Percentiles rank a stretch among this genome's conserved stretches.
phyloP scores from a whole-genome alignment of 1,140 invertebrate genomes.

The Trachymyrmex cornetzi region DNA sequence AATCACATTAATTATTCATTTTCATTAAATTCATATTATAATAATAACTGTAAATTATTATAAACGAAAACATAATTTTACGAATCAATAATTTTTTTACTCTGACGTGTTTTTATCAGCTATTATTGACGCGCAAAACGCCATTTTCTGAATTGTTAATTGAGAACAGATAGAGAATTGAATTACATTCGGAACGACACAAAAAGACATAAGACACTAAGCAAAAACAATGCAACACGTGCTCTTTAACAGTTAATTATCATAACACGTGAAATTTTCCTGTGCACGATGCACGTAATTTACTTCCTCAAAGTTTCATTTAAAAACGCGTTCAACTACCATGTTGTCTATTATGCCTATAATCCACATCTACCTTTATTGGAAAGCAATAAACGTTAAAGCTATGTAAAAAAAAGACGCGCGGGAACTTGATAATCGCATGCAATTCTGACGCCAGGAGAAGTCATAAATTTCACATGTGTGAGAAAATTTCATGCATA shows the following conservation, averaged over 20 bases:
- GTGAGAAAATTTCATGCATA: background rate
- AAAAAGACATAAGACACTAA: background rate
- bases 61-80: slow-evolving; percentile 5
- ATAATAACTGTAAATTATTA: slow-evolving; percentile 12
- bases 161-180: background rate
- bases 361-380: background rate
- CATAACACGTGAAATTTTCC: background rate
- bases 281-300: background rate
- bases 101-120: background rate
- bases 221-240: slow-evolving; percentile 6
- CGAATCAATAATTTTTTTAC: background rate
- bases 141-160: slow-evolving; percentile 41
- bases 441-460: slow-evolving; percentile 25
- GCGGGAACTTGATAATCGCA: background rate
- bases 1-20: slow-evolving; percentile 8
- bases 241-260: background rate
- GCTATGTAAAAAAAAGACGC: background rate
- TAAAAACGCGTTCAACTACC: slow-evolving; percentile 33
- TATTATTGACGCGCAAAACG: background rate
- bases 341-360: slow-evolving; percentile 7
- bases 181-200: slow-evolving; percentile 24
- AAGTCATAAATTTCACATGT: background rate
- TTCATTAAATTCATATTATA: background rate
- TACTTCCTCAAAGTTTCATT: background rate
- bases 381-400: background rate